Base-by-base conservation (phyloP, 1,140 invertebrate genomes). In the Asbolus verrucosus region DNA sequence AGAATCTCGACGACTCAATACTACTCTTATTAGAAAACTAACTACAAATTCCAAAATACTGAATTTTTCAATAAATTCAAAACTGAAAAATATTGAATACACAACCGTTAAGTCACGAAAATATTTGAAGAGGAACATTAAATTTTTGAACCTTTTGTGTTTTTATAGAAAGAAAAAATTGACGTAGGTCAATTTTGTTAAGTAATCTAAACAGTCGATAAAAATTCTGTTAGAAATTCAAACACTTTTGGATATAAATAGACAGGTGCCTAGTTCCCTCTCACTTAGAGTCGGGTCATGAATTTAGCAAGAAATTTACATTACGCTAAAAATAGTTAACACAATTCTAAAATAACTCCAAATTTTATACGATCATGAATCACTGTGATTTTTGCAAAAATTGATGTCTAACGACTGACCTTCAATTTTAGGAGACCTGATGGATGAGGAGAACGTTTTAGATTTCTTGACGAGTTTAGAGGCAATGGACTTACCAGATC, bases 391-490 rank as follows among this genome's bases (percentile, higher is more conserved):
- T n/a, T n/a, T n/a, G 0, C 2, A 13, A 11, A 38, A 38, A 11
- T 38, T 11, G 27, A 30, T n/a, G n/a, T 36, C 33, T 14, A 6
- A 14, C 11, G 16, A 43, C 15, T 6, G 11, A 14, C 14, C 16
- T 6, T 16, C 11, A 4, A 2, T 54, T 76, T 3, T 61, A 93
- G 94, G 94, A 84, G 95, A 97, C 87, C 85, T 97, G 80, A 96
- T 95, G 92, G 93, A 97, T 83, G 94, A 96, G 83, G 94, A 94
- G 83, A 92, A 89, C 80, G 94, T 97, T 66, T 83, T 97, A 74
- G 94, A 96, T 84, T 97, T 97, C 84, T 84, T 97, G 59, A 96
- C 94, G 59, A 95, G 94, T 81, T 86, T 96, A 73, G 94, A 96
- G 84, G 93, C 94, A 70, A 95, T 97, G 93, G 94, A 96, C 80